phyloP scores from a whole-genome alignment of 2,797 vertebrate species.

The Pterois miles region DNA sequence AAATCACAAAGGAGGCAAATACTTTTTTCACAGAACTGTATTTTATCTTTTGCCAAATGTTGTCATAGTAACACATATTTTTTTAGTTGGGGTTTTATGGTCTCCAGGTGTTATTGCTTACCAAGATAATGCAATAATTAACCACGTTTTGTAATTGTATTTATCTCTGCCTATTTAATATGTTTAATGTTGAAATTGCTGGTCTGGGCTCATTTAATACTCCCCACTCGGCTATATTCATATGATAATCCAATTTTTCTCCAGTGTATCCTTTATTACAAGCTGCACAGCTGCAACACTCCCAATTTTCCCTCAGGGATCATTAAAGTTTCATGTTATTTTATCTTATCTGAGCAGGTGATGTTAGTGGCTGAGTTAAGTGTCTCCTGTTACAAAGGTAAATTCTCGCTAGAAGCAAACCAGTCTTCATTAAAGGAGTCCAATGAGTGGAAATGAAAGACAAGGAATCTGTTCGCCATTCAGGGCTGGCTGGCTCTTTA shows the following conservation, averaged over 20 bases:
- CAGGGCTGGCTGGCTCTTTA: slow-evolving; percentile 66
- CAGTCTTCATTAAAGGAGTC: slow-evolving; percentile 75
- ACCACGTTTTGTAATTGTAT: slow-evolving; percentile 14
- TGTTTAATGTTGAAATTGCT: slow-evolving; percentile 29
- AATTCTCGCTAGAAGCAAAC: slow-evolving; percentile 73
- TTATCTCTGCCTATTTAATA: slow-evolving; percentile 25
- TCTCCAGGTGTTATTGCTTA: neutral
- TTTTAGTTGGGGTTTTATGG: neutral
- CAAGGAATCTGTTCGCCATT: slow-evolving; percentile 74
- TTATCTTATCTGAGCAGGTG: slow-evolving; percentile 62
- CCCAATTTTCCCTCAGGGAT: slow-evolving; percentile 40
- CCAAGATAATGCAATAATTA: slow-evolving; percentile 24
- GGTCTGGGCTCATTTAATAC: slow-evolving; percentile 30
- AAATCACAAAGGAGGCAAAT: too few species aligned
- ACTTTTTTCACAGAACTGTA: too few species aligned
- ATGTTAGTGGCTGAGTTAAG: slow-evolving; percentile 57
- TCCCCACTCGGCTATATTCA: slow-evolving; percentile 32
- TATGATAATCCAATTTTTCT: slow-evolving; percentile 44
- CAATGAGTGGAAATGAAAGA: slow-evolving; percentile 82
- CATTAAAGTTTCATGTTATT: slow-evolving; percentile 65
- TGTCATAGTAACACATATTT: neutral
- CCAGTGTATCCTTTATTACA: slow-evolving; percentile 41
- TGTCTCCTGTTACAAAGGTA: slow-evolving; percentile 55
- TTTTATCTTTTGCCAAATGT: neutral
- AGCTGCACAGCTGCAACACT: slow-evolving; percentile 38